These are phyloP conservation scores for Nylanderia fulva DNA, from an alignment of 1,140 invertebrate species.

Conservation along the genomic window DNA sequence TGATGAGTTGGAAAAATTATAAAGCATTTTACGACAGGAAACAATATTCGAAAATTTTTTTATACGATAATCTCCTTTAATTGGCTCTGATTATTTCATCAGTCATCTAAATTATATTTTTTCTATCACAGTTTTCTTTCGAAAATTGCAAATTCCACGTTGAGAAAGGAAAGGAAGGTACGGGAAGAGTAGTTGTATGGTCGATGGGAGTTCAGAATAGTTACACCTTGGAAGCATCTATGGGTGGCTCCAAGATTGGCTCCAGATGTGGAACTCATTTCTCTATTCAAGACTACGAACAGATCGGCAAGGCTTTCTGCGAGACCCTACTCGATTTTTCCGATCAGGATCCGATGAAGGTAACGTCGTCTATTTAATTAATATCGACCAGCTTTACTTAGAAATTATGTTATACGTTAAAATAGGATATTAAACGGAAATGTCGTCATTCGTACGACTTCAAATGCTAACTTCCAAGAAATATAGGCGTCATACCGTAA, in stretches of 20 bases:
- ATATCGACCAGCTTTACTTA: slow-evolving; percentile 25
- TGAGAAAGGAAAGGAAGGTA: slow-evolving; percentile 96
- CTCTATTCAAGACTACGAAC: slow-evolving; percentile 92
- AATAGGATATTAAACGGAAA: neutral
- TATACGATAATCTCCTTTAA: neutral
- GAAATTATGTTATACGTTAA: neutral
- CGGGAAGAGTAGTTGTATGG: slow-evolving; percentile 96
- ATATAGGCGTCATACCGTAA: neutral
- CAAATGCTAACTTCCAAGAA: neutral
- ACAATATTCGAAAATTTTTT: neutral
- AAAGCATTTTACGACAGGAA: neutral
- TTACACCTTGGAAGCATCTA: slow-evolving; percentile 97
- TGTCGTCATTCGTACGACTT: neutral
- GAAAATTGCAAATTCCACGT: slow-evolving; percentile 97
- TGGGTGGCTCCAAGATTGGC: slow-evolving; percentile 94
- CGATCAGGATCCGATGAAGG: slow-evolving; percentile 94
- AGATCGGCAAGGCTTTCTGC: slow-evolving; percentile 95
- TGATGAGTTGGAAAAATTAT: neutral
- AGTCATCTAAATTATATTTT: too few relatives aligned
- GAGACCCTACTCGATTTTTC: slow-evolving; percentile 96
- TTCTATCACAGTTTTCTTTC: slow-evolving; percentile 93
- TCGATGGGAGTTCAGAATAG: slow-evolving; percentile 97
- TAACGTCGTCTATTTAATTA: slow-evolving; percentile 71
- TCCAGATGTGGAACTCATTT: slow-evolving; percentile 95
- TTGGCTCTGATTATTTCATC: neutral